These are phyloP conservation scores for Coregonus clupeaformis DNA, from an alignment of 2,113 vertebrate genomes.

Conservation along the genomic window DNA sequence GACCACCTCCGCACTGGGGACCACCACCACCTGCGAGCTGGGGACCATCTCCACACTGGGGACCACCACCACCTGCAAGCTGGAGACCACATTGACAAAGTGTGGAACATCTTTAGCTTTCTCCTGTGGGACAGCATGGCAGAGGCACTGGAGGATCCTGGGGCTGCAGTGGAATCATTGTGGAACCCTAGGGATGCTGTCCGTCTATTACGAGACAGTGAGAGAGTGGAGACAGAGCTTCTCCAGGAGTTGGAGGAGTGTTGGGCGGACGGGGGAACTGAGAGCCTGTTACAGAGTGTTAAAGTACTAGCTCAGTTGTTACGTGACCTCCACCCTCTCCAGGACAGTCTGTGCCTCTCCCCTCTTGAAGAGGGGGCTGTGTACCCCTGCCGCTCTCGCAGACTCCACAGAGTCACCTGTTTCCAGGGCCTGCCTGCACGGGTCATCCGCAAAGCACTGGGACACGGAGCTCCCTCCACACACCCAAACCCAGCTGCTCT, in stretches of 20 bases:
- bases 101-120: constrained; percentile 49
- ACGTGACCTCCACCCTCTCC: constrained; percentile 43
- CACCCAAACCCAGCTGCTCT: not conserved
- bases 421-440: constrained; percentile 46
- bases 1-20: constrained; percentile 8
- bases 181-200: constrained; percentile 10
- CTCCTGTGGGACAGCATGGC: constrained; percentile 55
- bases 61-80: constrained; percentile 17
- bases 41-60: not conserved
- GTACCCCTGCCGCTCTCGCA: constrained; percentile 38
- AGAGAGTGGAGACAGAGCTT: constrained; percentile 33
- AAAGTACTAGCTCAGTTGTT: constrained; percentile 53
- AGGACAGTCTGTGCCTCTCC: constrained; percentile 29
- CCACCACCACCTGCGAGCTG: not conserved
- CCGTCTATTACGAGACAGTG: constrained; percentile 27
- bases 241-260: constrained; percentile 50
- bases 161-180: constrained; percentile 15
- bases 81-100: constrained; percentile 1
- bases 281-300: constrained; percentile 39
- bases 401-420: constrained; percentile 48
- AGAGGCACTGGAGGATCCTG: constrained; percentile 43
- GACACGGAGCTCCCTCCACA: not conserved
- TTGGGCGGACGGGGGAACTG: constrained; percentile 36
- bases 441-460: constrained; percentile 43
- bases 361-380: constrained; percentile 20